Base-by-base conservation (phyloP, 2,113 vertebrate species). In the Psephotus haematonotus region DNA sequence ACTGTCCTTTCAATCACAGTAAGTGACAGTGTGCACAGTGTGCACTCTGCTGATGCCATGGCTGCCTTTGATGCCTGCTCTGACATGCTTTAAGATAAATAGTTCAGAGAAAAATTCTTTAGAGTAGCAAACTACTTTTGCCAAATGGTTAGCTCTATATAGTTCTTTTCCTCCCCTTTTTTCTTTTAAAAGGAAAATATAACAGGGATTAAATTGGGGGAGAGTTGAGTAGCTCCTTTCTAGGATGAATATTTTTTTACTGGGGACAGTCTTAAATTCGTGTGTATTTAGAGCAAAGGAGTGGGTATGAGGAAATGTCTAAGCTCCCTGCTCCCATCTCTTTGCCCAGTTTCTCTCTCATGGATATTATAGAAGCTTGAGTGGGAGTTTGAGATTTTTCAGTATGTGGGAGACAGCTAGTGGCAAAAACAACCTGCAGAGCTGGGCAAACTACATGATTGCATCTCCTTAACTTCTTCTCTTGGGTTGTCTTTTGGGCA, bases 11-110 rank as follows among this genome's bases (percentile, higher is more conserved):
- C 94, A 92, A 77, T 97, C 95, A 82, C 91, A 82, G 87, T 72
- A 92, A 95, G 80, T 94, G 95, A 92, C 93, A 95, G 79, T 43
- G 82, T 60, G 79, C 89, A 68, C 95, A 85, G 84, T 84, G 87
- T 93, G 87, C 69, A 64, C 92, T 96, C 82, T 0, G 2, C 63
- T 0, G 3, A 86, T 90, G 89, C 90, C 86, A 88, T 2, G 15
- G 69, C 86, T 95, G 94, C 90, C 88, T 97, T 96, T 97, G 96
- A 97, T 95, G 86, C 80, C 82, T 82, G 63, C 79, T 94, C 90
- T 89, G 80, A 95, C 90, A 67, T 31, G 46, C 89, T 95, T 92
- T 82, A 90, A 94, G 87, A 88, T 94, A 95, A 80, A 95, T 46
- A 91, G 92, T 95, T 92, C 92, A 92, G 65, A 88, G 86, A 44